These are phyloP conservation scores for Centropus bengalensis DNA, from an alignment of 2,113 vertebrate genomes.

Conservation along the genomic window DNA sequence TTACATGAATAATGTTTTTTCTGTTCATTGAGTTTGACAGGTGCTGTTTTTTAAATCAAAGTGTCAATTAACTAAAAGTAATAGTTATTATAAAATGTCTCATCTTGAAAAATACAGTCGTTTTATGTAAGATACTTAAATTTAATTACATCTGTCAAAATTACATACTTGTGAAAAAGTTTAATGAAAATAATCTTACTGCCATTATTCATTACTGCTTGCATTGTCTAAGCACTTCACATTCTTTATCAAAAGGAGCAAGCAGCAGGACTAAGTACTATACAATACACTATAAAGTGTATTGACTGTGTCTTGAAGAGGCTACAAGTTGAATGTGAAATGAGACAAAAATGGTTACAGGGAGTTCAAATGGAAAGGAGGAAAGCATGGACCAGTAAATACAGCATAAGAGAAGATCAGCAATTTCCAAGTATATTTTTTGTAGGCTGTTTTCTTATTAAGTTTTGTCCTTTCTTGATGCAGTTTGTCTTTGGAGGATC, in stretches of 20 bases:
- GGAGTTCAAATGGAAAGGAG: background rate
- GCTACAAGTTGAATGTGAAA: background rate
- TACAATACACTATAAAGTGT: background rate
- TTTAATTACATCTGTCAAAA: background rate
- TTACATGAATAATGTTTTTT: background rate
- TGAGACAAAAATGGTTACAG: background rate
- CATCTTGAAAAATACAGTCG: background rate
- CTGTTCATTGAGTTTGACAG: background rate
- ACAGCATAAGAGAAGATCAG: background rate
- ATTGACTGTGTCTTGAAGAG: background rate
- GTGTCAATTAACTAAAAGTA: constrained; percentile 17
- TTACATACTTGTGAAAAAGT: background rate
- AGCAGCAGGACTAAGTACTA: background rate
- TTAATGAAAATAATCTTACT: background rate
- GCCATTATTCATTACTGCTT: background rate
- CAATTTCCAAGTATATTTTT: background rate
- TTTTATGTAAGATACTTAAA: background rate
- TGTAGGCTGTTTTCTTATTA: background rate
- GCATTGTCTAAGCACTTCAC: background rate
- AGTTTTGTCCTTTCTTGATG: background rate
- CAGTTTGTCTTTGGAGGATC: background rate
- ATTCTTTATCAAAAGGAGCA: background rate
- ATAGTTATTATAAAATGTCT: background rate
- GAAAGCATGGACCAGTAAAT: background rate
- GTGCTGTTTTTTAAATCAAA: background rate